phyloP scores from a whole-genome alignment of 2,888 invertebrate species.

The Lissocephala sabroskyi region DNA sequence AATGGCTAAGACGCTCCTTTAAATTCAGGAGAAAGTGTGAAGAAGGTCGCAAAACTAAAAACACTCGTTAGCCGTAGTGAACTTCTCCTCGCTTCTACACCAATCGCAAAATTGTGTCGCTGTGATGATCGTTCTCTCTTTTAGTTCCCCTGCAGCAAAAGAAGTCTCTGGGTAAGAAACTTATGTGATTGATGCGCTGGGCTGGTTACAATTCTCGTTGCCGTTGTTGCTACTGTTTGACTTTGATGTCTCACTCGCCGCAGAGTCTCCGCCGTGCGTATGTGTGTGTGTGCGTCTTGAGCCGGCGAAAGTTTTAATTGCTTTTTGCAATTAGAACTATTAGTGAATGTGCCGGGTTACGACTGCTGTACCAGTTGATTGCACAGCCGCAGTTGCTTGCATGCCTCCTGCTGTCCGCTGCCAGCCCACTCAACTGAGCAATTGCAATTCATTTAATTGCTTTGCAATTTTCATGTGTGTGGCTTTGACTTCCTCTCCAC shows the following conservation, averaged over 20 bases:
- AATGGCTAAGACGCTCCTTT: too few relatives aligned
- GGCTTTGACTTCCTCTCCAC: background rate
- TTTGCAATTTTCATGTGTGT: conserved; percentile 48
- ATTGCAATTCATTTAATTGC: conserved; percentile 56
- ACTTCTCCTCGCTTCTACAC: too few relatives aligned
- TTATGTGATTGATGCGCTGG: conserved; percentile 60
- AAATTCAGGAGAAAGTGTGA: too few relatives aligned
- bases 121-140: too few relatives aligned
- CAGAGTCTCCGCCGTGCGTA: background rate
- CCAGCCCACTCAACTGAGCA: too few relatives aligned
- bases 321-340: conserved; percentile 65
- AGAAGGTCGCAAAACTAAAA: too few relatives aligned
- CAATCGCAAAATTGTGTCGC: too few relatives aligned
- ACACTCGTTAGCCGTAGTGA: too few relatives aligned
- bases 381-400: conserved; percentile 43
- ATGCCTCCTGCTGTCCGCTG: conserved; percentile 11
- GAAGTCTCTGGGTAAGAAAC: too few relatives aligned
- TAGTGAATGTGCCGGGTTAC: conserved; percentile 55
- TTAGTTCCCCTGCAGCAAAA: too few relatives aligned
- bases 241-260: conserved; percentile 45
- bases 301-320: conserved; percentile 60
- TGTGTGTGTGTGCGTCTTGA: conserved; percentile 44
- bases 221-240: conserved; percentile 42
- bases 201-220: too few relatives aligned
- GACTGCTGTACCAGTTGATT: conserved; percentile 42